A percentile compares a stretch with the other conserved stretches of the same genome.
Conservation (phyloP, 2,113 vertebrate species). For the Nibea albiflora region DNA sequence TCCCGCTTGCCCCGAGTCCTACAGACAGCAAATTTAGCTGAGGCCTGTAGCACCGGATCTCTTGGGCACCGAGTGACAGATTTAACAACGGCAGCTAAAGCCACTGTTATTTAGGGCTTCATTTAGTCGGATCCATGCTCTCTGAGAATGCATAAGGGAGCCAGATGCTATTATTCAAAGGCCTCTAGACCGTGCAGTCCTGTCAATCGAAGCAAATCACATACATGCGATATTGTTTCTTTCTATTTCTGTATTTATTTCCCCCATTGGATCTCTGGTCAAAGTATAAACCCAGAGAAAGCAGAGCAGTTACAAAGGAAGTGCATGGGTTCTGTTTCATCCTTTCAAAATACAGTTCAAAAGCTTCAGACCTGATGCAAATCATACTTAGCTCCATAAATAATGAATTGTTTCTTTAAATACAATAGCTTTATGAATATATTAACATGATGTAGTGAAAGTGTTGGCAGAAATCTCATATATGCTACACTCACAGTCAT, state of each 20-base stretch:
- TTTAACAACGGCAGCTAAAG: constrained; percentile 72
- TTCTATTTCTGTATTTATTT: constrained; percentile 8
- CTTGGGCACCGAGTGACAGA: constrained; percentile 70
- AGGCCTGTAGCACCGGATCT: constrained; percentile 60
- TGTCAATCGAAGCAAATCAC: constrained; percentile 23
- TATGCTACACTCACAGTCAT: constrained; percentile 41
- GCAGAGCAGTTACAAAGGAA: not conserved
- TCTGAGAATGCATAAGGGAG: constrained; percentile 34
- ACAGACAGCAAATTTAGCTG: constrained; percentile 70
- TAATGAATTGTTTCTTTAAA: constrained; percentile 73
- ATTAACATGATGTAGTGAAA: constrained; percentile 41
- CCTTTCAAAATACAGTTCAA: constrained; percentile 14
- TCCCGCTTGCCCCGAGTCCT: constrained; percentile 40
- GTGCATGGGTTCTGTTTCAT: not conserved
- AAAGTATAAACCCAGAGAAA: not conserved
- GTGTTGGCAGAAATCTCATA: constrained; percentile 54
- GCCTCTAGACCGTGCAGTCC: constrained; percentile 8
- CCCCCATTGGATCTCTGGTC: not conserved
- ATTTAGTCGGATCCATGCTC: constrained; percentile 47
- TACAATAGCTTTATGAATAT: constrained; percentile 58
- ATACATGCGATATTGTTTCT: constrained; percentile 14
- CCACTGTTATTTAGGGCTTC: constrained; percentile 67
- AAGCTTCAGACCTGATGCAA: constrained; percentile 7
- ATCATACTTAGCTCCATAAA: constrained; percentile 50
- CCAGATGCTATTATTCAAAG: constrained; percentile 44